Evolutionary conservation across 2,113 vertebrate genomes (phyloP).

Genomic region (Leptobrachium ailaonicum): DNA sequence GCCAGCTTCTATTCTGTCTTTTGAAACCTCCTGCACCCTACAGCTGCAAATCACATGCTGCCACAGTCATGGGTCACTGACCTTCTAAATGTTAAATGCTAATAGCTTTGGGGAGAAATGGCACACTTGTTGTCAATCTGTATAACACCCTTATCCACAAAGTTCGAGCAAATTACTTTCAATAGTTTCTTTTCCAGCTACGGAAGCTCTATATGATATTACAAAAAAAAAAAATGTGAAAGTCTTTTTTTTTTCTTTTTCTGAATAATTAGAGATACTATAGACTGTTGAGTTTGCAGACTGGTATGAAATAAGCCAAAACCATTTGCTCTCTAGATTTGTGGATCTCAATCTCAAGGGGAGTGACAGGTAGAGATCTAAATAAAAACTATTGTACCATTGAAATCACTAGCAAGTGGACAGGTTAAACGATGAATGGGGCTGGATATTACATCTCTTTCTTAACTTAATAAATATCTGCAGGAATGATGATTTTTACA

Average conservation of each 20-base stretch:
- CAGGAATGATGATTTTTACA: no score
- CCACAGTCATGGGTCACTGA: slow-evolving; percentile 46
- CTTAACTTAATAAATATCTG: no score
- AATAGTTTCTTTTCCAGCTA: slow-evolving; percentile 19
- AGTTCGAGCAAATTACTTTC: slow-evolving; percentile 48
- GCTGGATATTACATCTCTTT: no score
- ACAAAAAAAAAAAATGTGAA: background rate
- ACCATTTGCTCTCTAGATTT: no score
- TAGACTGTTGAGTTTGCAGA: background rate
- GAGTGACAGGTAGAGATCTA: no score
- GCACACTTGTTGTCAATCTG: slow-evolving; percentile 48
- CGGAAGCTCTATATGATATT: background rate
- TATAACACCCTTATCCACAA: slow-evolving; percentile 48
- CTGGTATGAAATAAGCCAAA: no score
- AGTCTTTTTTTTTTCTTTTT: background rate
- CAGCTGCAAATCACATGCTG: slow-evolving; percentile 48
- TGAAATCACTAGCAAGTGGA: no score
- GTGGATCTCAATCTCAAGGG: no score
- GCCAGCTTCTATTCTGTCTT: slow-evolving; percentile 51
- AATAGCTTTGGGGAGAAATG: slow-evolving; percentile 50
- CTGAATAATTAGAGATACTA: background rate
- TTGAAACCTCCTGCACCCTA: slow-evolving; percentile 48
- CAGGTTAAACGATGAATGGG: no score
- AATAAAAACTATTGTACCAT: no score
- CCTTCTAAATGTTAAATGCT: slow-evolving; percentile 51